Conservation (phyloP, 2,113 vertebrate species). For the rat (Rattus norvegicus) region DNA sequence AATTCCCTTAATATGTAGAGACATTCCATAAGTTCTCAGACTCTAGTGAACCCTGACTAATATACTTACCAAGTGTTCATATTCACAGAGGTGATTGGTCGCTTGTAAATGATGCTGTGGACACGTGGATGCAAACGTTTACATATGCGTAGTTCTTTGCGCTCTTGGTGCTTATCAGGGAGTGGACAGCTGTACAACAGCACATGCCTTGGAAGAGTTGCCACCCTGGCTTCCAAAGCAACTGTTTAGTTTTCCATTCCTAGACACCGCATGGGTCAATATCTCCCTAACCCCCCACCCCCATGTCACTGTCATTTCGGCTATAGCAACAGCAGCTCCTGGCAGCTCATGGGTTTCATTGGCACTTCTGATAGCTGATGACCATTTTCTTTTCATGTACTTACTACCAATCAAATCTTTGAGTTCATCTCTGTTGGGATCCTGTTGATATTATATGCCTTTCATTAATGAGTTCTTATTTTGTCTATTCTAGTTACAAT, state of each 20-base stretch:
- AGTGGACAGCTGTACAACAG: too few relatives aligned
- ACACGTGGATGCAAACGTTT: neutral
- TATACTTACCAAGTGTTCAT: neutral
- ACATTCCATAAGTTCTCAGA: too few relatives aligned
- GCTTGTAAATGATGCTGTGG: neutral
- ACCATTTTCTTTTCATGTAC: neutral
- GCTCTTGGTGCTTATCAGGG: neutral
- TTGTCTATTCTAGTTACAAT: neutral
- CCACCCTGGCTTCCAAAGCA: neutral
- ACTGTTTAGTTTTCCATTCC: too few relatives aligned
- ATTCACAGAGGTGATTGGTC: neutral
- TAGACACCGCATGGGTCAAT: fast-evolving
- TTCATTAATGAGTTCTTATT: neutral
- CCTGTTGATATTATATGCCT: neutral
- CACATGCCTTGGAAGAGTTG: neutral
- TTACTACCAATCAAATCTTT: neutral
- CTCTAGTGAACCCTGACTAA: too few relatives aligned
- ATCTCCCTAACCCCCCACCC: fast-evolving
- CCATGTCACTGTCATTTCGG: neutral
- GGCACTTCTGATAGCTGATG: neutral
- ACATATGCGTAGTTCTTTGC: fast-evolving
- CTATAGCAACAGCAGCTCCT: fast-evolving
- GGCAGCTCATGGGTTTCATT: neutral
- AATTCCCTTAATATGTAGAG: too few relatives aligned
- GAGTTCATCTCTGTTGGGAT: neutral